Evolutionary conservation across 2,797 vertebrate genomes (phyloP).

Genomic region (Epinephelus awoara): DNA sequence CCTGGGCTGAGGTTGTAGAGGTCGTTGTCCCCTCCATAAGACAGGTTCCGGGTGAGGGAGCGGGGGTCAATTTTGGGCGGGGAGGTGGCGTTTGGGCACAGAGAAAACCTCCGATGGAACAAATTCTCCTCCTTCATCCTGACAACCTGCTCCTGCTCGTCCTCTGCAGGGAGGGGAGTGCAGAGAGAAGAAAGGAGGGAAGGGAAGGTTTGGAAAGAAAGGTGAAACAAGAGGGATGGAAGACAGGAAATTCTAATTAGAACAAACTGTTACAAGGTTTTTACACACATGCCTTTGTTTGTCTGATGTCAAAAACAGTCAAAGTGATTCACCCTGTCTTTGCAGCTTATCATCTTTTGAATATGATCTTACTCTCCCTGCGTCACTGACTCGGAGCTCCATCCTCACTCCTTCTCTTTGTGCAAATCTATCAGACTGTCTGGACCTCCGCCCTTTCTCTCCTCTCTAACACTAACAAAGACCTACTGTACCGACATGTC

Average conservation of each 20-base stretch:
- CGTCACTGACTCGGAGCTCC: slow-evolving; percentile 15
- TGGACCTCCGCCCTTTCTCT: slow-evolving; percentile 28
- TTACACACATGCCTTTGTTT: background rate
- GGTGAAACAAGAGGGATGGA: background rate
- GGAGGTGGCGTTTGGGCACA: slow-evolving; percentile 90
- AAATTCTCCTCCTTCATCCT: slow-evolving; percentile 98
- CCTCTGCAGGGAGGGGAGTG: slow-evolving; percentile 81
- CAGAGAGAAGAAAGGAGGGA: slow-evolving; percentile 19
- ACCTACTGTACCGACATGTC: slow-evolving; percentile 68
- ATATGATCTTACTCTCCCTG: slow-evolving; percentile 5
- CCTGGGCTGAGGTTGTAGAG: slow-evolving; percentile 91
- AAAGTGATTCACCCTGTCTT: slow-evolving; percentile 1
- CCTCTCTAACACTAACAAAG: slow-evolving; percentile 61
- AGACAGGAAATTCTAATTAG: background rate
- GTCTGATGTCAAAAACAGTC: slow-evolving; percentile 12
- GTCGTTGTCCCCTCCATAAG: slow-evolving; percentile 91
- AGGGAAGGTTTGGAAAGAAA: background rate
- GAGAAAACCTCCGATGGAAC: slow-evolving; percentile 93
- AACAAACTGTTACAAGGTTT: background rate
- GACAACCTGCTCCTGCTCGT: slow-evolving; percentile 84
- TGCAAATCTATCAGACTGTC: slow-evolving; percentile 18
- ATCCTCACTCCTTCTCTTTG: slow-evolving; percentile 27
- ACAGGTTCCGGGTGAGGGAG: slow-evolving; percentile 89
- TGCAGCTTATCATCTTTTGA: slow-evolving; percentile 15
- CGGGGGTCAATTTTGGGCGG: slow-evolving; percentile 93